A percentile compares a stretch with the other conserved stretches of the same genome.
phyloP scores from a whole-genome alignment of 1,140 invertebrate genomes.

The Bactericera cockerelli region DNA sequence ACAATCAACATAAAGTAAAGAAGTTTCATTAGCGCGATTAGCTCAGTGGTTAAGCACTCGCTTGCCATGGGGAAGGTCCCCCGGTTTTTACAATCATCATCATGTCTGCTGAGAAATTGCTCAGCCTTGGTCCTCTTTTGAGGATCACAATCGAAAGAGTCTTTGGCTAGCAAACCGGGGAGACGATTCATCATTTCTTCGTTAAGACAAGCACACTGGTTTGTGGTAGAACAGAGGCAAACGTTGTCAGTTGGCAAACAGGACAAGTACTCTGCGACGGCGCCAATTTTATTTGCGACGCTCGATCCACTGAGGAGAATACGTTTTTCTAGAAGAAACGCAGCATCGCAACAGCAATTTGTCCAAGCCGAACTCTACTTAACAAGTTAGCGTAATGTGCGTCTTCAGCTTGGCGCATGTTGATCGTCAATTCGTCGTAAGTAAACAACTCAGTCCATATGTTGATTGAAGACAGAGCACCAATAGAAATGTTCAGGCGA shows the following conservation, averaged over 20 bases:
- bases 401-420: conserved; percentile 20
- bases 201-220: background rate
- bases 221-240: conserved; percentile 3
- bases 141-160: background rate
- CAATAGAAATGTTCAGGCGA: conserved; percentile 20
- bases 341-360: no score
- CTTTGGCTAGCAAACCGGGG: background rate
- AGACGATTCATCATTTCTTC: background rate
- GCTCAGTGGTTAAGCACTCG: no score
- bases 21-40: no score
- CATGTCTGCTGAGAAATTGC: background rate
- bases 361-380: background rate
- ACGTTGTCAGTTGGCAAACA: background rate
- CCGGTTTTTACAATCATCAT: background rate
- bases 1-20: no score
- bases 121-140: background rate
- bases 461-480: conserved; percentile 16
- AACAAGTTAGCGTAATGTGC: background rate
- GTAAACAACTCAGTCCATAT: conserved; percentile 18
- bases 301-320: no score
- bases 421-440: conserved; percentile 20
- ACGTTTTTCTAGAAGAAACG: no score
- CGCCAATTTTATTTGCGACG: background rate
- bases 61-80: no score
- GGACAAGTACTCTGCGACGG: background rate